These are phyloP conservation scores for Gasterosteus nipponicus DNA, from an alignment of 2,113 vertebrate species.

Conservation along the genomic window DNA sequence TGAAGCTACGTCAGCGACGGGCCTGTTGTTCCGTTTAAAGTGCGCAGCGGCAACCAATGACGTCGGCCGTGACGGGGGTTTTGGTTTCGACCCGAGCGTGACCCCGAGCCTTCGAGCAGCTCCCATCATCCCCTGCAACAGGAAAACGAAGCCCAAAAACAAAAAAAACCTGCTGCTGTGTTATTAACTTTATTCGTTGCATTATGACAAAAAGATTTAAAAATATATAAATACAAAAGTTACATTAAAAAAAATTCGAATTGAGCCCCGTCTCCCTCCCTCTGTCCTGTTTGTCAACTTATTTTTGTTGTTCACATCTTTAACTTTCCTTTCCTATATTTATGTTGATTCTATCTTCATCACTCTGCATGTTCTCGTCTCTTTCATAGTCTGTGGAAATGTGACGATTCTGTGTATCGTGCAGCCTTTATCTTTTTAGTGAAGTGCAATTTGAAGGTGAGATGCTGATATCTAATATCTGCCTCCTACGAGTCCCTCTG, in stretches of 20 bases:
- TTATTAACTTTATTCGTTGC: conserved; percentile 79
- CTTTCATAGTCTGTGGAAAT: conserved; percentile 11
- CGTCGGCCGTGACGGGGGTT: conserved; percentile 26
- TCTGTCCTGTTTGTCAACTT: conserved; percentile 42
- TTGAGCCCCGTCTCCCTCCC: conserved; percentile 11
- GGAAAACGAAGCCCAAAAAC: conserved; percentile 82
- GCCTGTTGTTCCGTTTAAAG: background rate
- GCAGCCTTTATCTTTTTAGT: conserved; percentile 18
- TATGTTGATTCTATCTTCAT: conserved; percentile 34
- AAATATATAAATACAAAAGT: conserved; percentile 75
- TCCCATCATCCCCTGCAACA: conserved; percentile 75
- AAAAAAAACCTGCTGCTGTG: conserved; percentile 73
- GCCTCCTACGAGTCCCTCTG: background rate
- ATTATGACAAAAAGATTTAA: conserved; percentile 51
- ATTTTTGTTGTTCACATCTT: conserved; percentile 55
- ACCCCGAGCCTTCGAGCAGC: conserved; percentile 51
- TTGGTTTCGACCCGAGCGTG: conserved; percentile 18
- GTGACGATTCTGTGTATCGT: conserved; percentile 27
- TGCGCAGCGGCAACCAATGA: background rate
- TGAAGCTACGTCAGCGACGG: background rate
- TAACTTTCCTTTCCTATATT: conserved; percentile 27
- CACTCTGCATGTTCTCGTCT: conserved; percentile 35
- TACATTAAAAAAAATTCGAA: conserved; percentile 77
- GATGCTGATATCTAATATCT: conserved; percentile 9
- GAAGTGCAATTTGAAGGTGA: conserved; percentile 48